Conservation (phyloP, 2,888 invertebrate species). For the Campoletis raptor region DNA sequence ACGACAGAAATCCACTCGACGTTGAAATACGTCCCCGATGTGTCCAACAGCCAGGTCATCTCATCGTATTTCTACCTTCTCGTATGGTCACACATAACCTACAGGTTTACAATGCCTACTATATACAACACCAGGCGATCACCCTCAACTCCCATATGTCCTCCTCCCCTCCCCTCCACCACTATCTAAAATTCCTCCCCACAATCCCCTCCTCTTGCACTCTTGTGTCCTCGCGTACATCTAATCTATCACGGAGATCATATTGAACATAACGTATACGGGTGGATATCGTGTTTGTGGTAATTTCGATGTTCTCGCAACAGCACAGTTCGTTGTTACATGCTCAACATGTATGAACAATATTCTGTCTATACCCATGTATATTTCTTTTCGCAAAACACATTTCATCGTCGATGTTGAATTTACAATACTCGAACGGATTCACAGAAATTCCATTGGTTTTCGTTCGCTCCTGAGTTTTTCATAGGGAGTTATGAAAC, state of each 20-base stretch:
- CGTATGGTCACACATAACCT: conserved; percentile 45
- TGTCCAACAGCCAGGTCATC: conserved; percentile 67
- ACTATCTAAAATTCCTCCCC: background rate
- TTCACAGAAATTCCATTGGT: background rate
- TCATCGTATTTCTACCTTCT: conserved; percentile 56
- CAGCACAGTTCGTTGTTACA: conserved; percentile 31
- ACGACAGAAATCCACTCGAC: conserved; percentile 68
- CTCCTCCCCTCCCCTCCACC: background rate
- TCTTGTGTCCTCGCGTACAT: conserved; percentile 40
- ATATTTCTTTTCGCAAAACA: conserved; percentile 11
- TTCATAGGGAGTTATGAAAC: background rate
- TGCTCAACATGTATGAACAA: background rate
- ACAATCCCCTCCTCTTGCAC: background rate
- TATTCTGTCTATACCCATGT: background rate
- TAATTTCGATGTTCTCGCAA: conserved; percentile 53
- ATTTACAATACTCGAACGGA: conserved; percentile 30
- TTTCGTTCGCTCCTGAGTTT: background rate
- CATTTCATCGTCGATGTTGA: conserved; percentile 25
- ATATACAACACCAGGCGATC: conserved; percentile 25
- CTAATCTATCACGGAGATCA: conserved; percentile 68
- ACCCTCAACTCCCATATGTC: conserved; percentile 12
- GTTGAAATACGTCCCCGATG: conserved; percentile 70
- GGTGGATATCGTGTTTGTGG: conserved; percentile 62
- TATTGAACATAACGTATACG: conserved; percentile 62
- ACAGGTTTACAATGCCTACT: conserved; percentile 49